phyloP scores from a whole-genome alignment of 2,888 invertebrate species.

The Epirrita christyi region DNA sequence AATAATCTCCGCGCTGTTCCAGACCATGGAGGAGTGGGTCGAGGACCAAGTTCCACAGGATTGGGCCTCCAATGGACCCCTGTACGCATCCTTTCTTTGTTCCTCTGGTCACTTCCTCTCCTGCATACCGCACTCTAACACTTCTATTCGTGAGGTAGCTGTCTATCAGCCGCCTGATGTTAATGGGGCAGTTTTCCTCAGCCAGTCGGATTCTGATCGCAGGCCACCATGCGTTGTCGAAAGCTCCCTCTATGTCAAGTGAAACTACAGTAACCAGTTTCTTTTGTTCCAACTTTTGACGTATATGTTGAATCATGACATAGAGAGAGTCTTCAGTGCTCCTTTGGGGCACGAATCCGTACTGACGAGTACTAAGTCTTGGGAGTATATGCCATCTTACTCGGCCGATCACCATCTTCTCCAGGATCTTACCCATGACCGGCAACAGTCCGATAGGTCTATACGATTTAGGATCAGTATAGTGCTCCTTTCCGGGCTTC shows the following conservation, averaged over 20 bases:
- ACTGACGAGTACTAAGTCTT: too few relatives aligned
- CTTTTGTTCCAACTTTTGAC: too few relatives aligned
- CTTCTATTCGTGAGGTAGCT: background rate
- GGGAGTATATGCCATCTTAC: too few relatives aligned
- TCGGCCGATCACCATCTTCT: background rate
- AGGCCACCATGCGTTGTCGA: conserved; percentile 4
- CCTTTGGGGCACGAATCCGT: too few relatives aligned
- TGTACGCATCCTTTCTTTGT: too few relatives aligned
- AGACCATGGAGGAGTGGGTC: too few relatives aligned
- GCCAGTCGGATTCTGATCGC: background rate
- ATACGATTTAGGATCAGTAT: conserved; percentile 3
- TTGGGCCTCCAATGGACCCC: too few relatives aligned
- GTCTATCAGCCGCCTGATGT: background rate
- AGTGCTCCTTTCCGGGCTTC: conserved; percentile 5
- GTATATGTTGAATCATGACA: too few relatives aligned
- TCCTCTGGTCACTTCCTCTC: too few relatives aligned
- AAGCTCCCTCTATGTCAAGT: conserved; percentile 7
- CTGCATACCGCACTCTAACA: background rate
- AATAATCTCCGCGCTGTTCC: too few relatives aligned
- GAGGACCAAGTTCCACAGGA: too few relatives aligned
- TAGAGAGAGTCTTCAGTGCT: too few relatives aligned
- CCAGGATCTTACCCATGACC: conserved; percentile 28
- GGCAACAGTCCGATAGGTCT: conserved; percentile 30
- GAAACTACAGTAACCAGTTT: background rate
- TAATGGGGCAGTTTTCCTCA: background rate